Evolutionary conservation across 2,797 vertebrate species (phyloP), one percentile per base, ranked within the genome.

Genomic region (Psittacula derbiana): DNA sequence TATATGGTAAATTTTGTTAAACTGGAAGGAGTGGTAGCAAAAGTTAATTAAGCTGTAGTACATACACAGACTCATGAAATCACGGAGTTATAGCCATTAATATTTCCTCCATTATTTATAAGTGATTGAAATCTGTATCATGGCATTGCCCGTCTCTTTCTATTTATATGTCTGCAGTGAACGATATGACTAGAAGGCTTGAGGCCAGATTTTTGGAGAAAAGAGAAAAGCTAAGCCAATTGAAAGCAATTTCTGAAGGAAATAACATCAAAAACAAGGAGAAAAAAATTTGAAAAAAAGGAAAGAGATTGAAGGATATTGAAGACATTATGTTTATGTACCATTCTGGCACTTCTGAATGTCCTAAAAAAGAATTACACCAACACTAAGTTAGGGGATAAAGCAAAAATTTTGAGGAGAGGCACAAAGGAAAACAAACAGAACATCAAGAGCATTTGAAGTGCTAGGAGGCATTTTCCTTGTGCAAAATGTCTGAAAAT

Each of bases 201-300:
- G 65, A 96, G 93, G 94, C 92, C 94, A 97, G 80, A 93, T 72
- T 93, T 95, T 91, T 84, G 86, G 53, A 96, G 92, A 88, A 93
- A 95, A 95, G 69, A 91, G 93, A 92, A 95, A 91, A 88, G 58
- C 82, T 90, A 94, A 93, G 88, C 86, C 88, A 95, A 95, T 90
- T 94, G 95, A 97, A 96, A 96, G 82, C 82, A 94, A 90, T 95
- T 97, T 97, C 94, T 91, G 86, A 95, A 84, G 96, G 95, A 94
- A 97, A 95, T 95, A 94, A 95, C 94, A 93, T 96, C 66, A 95
- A 94, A 97, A 86, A 89, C 38, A 61, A 91, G 76, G 41, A 88
- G 73, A 95, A 90, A 73, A 95, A 94, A 92, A 93, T 95, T 95
- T 96, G 88, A 93, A 90, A 94, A 81, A 72, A 62, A 84, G 82